These are phyloP conservation scores for Aspidoscelis tigris DNA, from an alignment of 2,113 vertebrate species.

Conservation along the genomic window DNA sequence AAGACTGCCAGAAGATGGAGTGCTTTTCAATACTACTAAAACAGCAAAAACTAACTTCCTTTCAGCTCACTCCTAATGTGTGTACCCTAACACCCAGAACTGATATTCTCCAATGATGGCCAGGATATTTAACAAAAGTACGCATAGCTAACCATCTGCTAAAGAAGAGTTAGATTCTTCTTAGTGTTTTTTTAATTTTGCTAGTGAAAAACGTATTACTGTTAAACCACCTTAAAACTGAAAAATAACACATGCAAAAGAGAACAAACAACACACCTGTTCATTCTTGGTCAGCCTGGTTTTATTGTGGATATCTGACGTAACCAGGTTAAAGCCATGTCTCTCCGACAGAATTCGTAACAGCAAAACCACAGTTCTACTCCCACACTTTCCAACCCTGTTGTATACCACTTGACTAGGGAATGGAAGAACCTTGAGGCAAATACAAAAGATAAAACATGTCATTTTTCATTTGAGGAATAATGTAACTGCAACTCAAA, in stretches of 20 bases:
- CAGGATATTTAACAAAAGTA: background rate
- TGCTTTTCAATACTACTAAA: background rate
- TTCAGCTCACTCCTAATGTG: background rate
- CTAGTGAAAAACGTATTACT: background rate
- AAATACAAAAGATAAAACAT: background rate
- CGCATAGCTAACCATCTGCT: rapidly evolving
- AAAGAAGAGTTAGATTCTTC: background rate
- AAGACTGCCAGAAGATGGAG: background rate
- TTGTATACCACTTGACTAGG: conserved; percentile 99
- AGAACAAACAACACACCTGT: conserved; percentile 80
- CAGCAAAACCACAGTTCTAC: conserved; percentile 94
- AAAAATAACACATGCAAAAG: background rate
- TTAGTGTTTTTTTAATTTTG: background rate
- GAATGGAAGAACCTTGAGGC: conserved; percentile 89
- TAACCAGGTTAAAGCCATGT: conserved; percentile 93
- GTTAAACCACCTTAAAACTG: background rate
- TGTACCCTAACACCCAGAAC: too few species aligned
- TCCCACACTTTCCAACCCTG: conserved; percentile 97
- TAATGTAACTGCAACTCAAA: background rate
- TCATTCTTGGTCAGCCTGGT: conserved; percentile 95
- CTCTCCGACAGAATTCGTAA: conserved; percentile 92
- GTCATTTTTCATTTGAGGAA: conserved; percentile 30
- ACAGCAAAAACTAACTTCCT: background rate
- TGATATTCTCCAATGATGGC: background rate
- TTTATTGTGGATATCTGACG: conserved; percentile 98